phyloP scores from a whole-genome alignment of 2,888 invertebrate genomes.

The Morpho helenor region DNA sequence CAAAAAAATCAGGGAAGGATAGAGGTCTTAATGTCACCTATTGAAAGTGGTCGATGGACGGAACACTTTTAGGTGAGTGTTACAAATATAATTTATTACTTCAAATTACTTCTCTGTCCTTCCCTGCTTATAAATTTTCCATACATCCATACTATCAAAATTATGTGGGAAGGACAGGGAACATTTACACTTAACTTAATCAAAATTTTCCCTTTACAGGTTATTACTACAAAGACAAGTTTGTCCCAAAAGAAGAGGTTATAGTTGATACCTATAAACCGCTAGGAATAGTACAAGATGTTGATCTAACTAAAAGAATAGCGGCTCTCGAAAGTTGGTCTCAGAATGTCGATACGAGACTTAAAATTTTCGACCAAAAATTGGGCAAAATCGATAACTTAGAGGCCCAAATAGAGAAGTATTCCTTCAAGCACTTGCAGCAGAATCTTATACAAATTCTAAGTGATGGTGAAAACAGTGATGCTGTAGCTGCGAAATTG shows the following conservation, averaged over 20 bases:
- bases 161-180: slow-evolving; percentile 74
- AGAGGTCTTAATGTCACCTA: slow-evolving; percentile 71
- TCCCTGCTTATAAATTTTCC: slow-evolving; percentile 64
- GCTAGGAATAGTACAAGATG: slow-evolving; percentile 50
- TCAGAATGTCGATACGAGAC: slow-evolving; percentile 69
- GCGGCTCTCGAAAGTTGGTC: slow-evolving; percentile 70
- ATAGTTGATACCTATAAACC: slow-evolving; percentile 51
- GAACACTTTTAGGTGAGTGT: slow-evolving; percentile 75
- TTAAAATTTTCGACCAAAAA: slow-evolving; percentile 77
- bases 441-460: slow-evolving; percentile 76
- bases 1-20: slow-evolving; percentile 63
- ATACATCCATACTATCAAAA: slow-evolving; percentile 26
- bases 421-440: slow-evolving; percentile 76
- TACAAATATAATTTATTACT: slow-evolving; percentile 40
- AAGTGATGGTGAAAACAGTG: slow-evolving; percentile 59
- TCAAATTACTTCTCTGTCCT: slow-evolving; percentile 78
- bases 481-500: slow-evolving; percentile 67
- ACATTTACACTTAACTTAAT: slow-evolving; percentile 19
- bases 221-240: slow-evolving; percentile 49
- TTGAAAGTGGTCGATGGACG: slow-evolving; percentile 66
- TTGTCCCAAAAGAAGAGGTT: slow-evolving; percentile 38
- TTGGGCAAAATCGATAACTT: slow-evolving; percentile 68
- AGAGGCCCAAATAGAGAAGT: slow-evolving; percentile 68
- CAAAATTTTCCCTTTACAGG: slow-evolving; percentile 46
- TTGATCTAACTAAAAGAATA: slow-evolving; percentile 52